Evolutionary conservation across 2,797 vertebrate species (phyloP).

Genomic region (Mergus octosetaceus): DNA sequence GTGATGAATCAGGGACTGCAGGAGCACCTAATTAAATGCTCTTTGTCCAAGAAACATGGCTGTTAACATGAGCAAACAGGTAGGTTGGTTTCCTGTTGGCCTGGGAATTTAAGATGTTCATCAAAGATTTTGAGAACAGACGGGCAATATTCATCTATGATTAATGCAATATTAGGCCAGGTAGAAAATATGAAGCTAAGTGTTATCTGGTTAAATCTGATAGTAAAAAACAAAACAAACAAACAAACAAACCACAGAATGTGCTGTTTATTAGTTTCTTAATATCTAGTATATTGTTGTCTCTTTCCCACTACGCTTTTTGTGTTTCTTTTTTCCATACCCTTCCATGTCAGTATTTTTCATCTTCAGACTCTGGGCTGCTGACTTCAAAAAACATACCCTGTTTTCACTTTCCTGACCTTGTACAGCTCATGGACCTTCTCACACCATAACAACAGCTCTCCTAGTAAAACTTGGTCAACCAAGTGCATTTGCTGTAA

Average conservation of each 20-base stretch:
- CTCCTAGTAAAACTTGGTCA: neutral
- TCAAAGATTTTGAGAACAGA: neutral
- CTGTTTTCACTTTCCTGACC: neutral
- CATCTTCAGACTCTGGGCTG: neutral
- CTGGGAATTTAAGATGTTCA: conserved; percentile 14
- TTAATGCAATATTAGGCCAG: neutral
- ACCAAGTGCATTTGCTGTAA: neutral
- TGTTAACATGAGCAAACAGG: neutral
- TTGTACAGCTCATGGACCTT: neutral
- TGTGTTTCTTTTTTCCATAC: neutral
- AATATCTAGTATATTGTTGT: neutral
- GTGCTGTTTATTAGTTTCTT: neutral
- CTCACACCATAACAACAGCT: neutral
- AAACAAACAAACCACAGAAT: neutral
- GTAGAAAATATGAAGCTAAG: neutral
- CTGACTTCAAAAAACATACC: neutral
- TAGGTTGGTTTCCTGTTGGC: conserved; percentile 1
- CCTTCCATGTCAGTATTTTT: neutral
- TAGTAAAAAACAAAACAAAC: neutral
- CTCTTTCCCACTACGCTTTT: neutral
- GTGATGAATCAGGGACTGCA: conserved; percentile 39
- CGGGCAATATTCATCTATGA: neutral
- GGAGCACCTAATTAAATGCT: conserved; percentile 55
- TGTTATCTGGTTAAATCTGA: neutral
- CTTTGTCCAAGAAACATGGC: conserved; percentile 15